Percentiles rank a stretch among this genome's conserved stretches.
These are phyloP conservation scores for Cetoscarus ocellatus DNA, from an alignment of 2,797 vertebrate species.

Conservation along the genomic window DNA sequence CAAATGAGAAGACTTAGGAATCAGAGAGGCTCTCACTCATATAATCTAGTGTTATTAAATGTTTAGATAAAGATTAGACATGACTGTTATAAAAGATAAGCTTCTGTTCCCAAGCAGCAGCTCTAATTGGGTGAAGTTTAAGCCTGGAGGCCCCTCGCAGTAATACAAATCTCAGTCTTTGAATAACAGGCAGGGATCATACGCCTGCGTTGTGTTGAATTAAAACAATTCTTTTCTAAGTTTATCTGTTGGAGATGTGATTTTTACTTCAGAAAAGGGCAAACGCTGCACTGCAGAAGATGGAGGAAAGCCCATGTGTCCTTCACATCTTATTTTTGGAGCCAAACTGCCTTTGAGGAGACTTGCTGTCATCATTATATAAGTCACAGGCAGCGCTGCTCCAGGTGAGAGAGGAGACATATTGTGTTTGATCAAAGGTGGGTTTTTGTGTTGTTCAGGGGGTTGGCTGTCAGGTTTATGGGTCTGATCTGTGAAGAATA, in stretches of 20 bases:
- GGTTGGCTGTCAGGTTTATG: not conserved
- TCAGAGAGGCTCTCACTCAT: not conserved
- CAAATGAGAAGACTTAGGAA: conserved; percentile 3
- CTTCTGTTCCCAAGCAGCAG: conserved; percentile 15
- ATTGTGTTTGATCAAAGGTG: not conserved
- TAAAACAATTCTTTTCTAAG: conserved; percentile 40
- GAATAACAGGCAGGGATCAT: conserved; percentile 42
- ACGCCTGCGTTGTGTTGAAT: conserved; percentile 31
- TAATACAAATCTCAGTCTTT: conserved; percentile 35
- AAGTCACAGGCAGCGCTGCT: conserved; percentile 47
- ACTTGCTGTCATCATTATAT: conserved; percentile 46
- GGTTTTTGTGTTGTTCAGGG: conserved; percentile 1
- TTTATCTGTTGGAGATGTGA: conserved; percentile 11
- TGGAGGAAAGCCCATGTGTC: conserved; percentile 22
- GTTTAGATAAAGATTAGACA: conserved; percentile 36
- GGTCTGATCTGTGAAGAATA: not conserved
- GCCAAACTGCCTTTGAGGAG: conserved; percentile 41
- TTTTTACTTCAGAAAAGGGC: conserved; percentile 15
- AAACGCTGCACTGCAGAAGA: conserved; percentile 70
- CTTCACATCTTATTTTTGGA: conserved; percentile 56
- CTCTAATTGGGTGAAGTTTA: conserved; percentile 37
- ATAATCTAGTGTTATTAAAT: conserved; percentile 29
- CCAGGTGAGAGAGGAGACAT: conserved; percentile 34
- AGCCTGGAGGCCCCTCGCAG: conserved; percentile 27
- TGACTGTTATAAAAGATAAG: conserved; percentile 1